Evolutionary conservation across 2,113 vertebrate genomes (phyloP).

Genomic region (Copsychus sechellarum): DNA sequence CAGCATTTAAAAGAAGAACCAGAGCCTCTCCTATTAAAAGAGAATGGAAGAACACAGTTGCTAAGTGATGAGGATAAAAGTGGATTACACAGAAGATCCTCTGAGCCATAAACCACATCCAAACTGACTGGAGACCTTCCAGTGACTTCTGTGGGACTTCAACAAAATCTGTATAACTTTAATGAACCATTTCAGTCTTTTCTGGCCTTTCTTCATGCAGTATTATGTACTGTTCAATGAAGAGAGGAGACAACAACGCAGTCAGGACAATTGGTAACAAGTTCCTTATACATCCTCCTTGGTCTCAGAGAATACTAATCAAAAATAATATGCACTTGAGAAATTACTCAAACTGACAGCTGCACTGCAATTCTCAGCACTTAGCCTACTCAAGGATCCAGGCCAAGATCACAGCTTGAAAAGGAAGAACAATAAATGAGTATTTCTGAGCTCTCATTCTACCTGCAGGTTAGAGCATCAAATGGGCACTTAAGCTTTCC

Average conservation of each 20-base stretch:
- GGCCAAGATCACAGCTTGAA: slow-evolving; percentile 29
- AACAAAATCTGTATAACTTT: not conserved
- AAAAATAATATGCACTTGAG: not conserved
- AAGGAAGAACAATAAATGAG: not conserved
- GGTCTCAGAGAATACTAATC: not conserved
- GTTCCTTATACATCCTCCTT: not conserved
- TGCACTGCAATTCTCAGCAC: not conserved
- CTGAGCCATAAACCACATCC: not conserved
- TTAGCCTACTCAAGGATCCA: not conserved
- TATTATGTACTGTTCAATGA: not conserved
- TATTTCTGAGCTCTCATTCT: slow-evolving; percentile 11
- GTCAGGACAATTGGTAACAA: not conserved
- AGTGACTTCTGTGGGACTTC: not conserved
- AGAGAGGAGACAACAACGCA: not conserved
- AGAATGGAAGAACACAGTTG: not conserved
- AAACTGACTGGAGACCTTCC: slow-evolving; percentile 5
- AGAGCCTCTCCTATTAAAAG: not conserved
- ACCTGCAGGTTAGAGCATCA: not conserved
- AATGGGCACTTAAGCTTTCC: not conserved
- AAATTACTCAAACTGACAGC: slow-evolving; percentile 27
- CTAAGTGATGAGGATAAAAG: slow-evolving; percentile 20
- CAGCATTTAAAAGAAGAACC: not conserved
- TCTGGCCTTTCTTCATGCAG: not conserved
- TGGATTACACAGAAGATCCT: not conserved
- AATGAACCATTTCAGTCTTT: not conserved